These are phyloP conservation scores for Amblyjoppa proteus DNA, from an alignment of 2,888 invertebrate species.

Conservation along the genomic window DNA sequence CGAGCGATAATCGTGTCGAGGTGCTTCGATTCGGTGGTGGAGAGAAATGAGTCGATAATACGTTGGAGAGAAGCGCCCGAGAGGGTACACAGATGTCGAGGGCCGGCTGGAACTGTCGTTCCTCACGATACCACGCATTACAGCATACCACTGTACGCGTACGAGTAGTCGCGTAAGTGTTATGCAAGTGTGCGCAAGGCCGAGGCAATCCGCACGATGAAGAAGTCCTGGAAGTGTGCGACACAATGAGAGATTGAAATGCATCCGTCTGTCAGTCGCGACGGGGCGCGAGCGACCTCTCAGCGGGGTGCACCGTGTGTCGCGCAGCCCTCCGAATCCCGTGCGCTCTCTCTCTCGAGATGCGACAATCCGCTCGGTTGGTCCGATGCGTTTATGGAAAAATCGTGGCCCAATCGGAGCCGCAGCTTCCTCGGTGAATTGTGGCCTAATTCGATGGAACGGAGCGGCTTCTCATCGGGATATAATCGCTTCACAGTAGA, in stretches of 20 bases:
- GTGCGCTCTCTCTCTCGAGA: constrained; percentile 47
- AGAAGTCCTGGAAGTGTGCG: constrained; percentile 41
- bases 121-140: not conserved
- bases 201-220: constrained; percentile 65
- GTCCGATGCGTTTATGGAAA: constrained; percentile 57
- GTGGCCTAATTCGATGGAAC: constrained; percentile 44
- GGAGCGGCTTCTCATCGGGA: constrained; percentile 8
- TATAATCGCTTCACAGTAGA: constrained; percentile 5
- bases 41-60: constrained; percentile 40
- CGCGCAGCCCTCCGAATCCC: constrained; percentile 63
- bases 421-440: constrained; percentile 52
- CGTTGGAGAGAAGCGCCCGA: not conserved
- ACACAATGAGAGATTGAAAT: constrained; percentile 74
- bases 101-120: constrained; percentile 1
- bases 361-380: constrained; percentile 67
- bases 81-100: constrained; percentile 75
- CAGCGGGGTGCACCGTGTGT: constrained; percentile 67
- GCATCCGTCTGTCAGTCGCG: constrained; percentile 74
- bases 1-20: constrained; percentile 38
- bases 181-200: constrained; percentile 32
- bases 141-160: not conserved
- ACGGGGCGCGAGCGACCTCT: constrained; percentile 68
- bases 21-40: constrained; percentile 59
- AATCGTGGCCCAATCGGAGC: constrained; percentile 39
- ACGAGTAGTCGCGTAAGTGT: constrained; percentile 2